A percentile compares a stretch with the other conserved stretches of the same genome.
phyloP scores from a whole-genome alignment of 2,113 vertebrate genomes.

The Cichladusa arquata region DNA sequence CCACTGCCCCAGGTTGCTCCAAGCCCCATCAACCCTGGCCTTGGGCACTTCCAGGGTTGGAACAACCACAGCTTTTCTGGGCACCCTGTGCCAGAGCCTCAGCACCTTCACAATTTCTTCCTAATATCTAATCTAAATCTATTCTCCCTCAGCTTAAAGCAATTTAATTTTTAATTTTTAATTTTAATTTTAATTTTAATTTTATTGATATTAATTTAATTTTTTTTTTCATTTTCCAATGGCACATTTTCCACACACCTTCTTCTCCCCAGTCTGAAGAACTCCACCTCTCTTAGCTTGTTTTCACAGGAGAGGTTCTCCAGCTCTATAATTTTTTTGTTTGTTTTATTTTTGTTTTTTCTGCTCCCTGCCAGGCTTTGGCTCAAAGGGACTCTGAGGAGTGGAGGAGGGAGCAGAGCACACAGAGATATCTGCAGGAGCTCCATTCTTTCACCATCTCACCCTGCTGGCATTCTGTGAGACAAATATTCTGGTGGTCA shows the following conservation, averaged over 20 bases:
- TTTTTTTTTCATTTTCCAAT: neutral
- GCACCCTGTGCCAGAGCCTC: neutral
- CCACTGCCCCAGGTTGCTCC: fast-evolving
- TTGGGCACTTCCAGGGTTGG: neutral
- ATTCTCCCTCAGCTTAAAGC: neutral
- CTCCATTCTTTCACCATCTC: neutral
- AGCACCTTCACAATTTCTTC: neutral
- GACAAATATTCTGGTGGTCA: neutral
- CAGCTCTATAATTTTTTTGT: neutral
- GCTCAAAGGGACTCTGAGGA: neutral
- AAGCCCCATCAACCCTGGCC: fast-evolving
- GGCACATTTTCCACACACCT: neutral
- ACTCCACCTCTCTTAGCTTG: neutral
- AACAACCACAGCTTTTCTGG: neutral
- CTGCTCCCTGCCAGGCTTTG: neutral
- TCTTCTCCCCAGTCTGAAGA: neutral
- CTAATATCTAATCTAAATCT: neutral
- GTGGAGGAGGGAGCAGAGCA: neutral
- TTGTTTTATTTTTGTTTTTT: fast-evolving
- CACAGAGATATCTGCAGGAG: neutral
- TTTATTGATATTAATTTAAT: neutral
- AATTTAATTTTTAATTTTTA: neutral
- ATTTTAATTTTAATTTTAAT: neutral
- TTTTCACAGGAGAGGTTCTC: neutral
- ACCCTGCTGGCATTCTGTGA: neutral